Evolutionary conservation across 2,888 invertebrate species (phyloP).

Genomic region (Melikaiella ostensackeni): DNA sequence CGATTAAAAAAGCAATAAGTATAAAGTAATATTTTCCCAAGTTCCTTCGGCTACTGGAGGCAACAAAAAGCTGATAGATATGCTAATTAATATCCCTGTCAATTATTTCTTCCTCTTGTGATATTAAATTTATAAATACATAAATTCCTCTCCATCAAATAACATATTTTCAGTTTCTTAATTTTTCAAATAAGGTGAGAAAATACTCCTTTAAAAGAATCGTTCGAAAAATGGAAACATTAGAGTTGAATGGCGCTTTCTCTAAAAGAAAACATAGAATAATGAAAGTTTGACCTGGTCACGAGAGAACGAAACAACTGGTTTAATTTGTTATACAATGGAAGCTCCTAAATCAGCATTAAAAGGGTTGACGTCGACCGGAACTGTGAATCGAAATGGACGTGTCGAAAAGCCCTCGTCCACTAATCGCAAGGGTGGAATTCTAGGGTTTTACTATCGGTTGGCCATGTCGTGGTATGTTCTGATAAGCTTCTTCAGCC

Average conservation of each 20-base stretch:
- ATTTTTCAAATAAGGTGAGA: too few relatives aligned
- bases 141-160: too few relatives aligned
- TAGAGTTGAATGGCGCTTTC: constrained; percentile 51
- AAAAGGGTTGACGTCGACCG: constrained; percentile 41
- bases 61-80: not conserved
- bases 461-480: constrained; percentile 58
- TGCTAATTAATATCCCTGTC: not conserved
- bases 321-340: constrained; percentile 52
- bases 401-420: constrained; percentile 49
- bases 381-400: constrained; percentile 31
- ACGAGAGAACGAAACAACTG: constrained; percentile 53
- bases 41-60: not conserved
- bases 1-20: not conserved
- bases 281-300: constrained; percentile 47
- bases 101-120: not conserved
- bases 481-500: constrained; percentile 61
- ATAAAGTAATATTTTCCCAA: not conserved
- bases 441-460: constrained; percentile 55
- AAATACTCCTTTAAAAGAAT: not conserved
- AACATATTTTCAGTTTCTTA: too few relatives aligned
- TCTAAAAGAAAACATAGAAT: constrained; percentile 48
- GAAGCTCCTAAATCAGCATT: constrained; percentile 50
- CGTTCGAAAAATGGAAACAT: constrained; percentile 42
- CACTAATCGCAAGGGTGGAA: constrained; percentile 52
- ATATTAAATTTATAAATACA: too few relatives aligned